Percentiles rank a stretch among this genome's conserved stretches.
Conservation (phyloP, 2,888 invertebrate species). For the Eupithecia tripunctaria region DNA sequence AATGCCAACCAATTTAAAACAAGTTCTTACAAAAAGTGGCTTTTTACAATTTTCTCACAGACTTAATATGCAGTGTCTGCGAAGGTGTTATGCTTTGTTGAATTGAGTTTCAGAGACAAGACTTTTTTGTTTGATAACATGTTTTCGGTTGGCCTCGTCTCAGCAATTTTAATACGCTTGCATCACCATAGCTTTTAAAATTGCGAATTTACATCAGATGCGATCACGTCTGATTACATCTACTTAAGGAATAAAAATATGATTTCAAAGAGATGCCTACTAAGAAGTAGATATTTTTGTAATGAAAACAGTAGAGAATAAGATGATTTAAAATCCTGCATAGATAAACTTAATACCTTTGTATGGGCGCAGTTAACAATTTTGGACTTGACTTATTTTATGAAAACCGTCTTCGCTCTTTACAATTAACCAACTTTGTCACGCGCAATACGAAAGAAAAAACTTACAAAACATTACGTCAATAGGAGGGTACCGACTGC, state of each 20-base stretch:
- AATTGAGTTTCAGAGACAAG: slow-evolving; percentile 45
- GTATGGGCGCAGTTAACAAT: not conserved
- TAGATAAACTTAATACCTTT: not conserved
- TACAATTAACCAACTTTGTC: slow-evolving; percentile 20
- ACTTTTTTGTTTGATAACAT: not conserved
- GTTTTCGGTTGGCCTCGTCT: slow-evolving; percentile 1
- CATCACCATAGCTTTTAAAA: not conserved
- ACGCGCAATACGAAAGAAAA: slow-evolving; percentile 37
- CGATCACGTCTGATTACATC: not conserved
- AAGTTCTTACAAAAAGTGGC: slow-evolving; percentile 16
- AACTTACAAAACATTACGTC: slow-evolving; percentile 55
- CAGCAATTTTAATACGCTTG: not conserved
- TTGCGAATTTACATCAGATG: not conserved
- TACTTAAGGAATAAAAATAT: not conserved
- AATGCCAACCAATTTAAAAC: not conserved
- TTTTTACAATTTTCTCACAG: slow-evolving; percentile 55
- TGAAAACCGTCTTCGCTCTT: not conserved
- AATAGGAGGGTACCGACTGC: slow-evolving; percentile 20
- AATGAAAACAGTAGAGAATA: not conserved
- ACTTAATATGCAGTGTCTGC: slow-evolving; percentile 40
- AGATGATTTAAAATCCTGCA: not conserved
- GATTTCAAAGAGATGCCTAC: not conserved
- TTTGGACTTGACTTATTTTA: not conserved
- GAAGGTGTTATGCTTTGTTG: slow-evolving; percentile 59
- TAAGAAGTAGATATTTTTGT: not conserved